phyloP scores from a whole-genome alignment of 2,888 invertebrate genomes.

The Pammene aurita region DNA sequence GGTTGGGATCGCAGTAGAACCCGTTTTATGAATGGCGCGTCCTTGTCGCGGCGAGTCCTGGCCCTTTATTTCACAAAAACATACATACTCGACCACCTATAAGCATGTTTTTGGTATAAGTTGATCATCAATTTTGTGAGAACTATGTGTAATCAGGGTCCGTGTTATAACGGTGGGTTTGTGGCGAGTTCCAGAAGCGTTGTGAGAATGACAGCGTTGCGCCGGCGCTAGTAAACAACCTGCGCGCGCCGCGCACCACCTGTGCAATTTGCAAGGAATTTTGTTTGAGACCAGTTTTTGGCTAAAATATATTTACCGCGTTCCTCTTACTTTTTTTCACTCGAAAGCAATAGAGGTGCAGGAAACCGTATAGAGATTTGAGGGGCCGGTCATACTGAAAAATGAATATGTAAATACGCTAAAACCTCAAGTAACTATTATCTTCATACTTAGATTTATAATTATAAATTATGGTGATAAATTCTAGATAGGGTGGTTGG shows the following conservation, averaged over 20 bases:
- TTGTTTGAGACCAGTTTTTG: not conserved
- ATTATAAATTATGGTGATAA: too few relatives aligned
- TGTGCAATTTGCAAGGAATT: conserved; percentile 13
- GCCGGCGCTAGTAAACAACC: conserved; percentile 24
- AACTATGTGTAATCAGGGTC: not conserved
- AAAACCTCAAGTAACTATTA: too few relatives aligned
- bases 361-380: too few relatives aligned
- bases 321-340: too few relatives aligned
- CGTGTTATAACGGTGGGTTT: not conserved
- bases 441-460: too few relatives aligned
- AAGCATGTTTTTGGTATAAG: not conserved
- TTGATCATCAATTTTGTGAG: not conserved
- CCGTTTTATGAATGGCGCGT: conserved; percentile 41
- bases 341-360: too few relatives aligned
- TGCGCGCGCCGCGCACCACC: conserved; percentile 6
- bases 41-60: conserved; percentile 30
- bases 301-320: not conserved
- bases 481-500: too few relatives aligned
- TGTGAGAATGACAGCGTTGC: not conserved
- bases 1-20: conserved; percentile 24
- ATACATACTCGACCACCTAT: not conserved
- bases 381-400: too few relatives aligned
- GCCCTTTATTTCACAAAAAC: not conserved
- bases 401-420: too few relatives aligned
- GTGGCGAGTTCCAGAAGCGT: not conserved